These are phyloP conservation scores for Drosophila algonquin DNA, from an alignment of 2,888 invertebrate genomes.

Conservation along the genomic window DNA sequence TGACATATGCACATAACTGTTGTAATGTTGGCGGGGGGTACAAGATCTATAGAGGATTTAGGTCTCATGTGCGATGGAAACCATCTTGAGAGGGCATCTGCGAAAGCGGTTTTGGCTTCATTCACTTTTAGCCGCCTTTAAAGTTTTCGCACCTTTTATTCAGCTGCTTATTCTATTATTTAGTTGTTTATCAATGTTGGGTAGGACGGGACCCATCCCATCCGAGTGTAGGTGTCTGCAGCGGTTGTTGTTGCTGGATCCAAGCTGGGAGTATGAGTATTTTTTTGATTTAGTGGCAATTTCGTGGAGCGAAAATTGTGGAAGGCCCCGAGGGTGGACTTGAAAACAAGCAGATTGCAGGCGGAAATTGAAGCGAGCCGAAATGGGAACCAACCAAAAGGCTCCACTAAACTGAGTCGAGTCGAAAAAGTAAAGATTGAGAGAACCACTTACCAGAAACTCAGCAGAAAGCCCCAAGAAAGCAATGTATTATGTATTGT, in stretches of 20 bases:
- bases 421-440: neutral
- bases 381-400: slow-evolving; percentile 33
- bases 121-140: slow-evolving; percentile 46
- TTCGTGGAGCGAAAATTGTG: slow-evolving; percentile 67
- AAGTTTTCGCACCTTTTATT: slow-evolving; percentile 63
- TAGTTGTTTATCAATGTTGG: slow-evolving; percentile 72
- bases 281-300: slow-evolving; percentile 77
- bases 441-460: neutral
- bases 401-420: neutral
- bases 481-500: no score
- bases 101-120: neutral
- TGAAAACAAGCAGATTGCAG: slow-evolving; percentile 61
- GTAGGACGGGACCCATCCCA: slow-evolving; percentile 29
- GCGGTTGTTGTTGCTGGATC: slow-evolving; percentile 11
- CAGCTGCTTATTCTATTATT: slow-evolving; percentile 73
- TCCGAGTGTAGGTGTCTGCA: slow-evolving; percentile 62
- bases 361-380: slow-evolving; percentile 64
- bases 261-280: slow-evolving; percentile 10
- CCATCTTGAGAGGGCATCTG: neutral
- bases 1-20: no score
- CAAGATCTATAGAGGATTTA: no score
- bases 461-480: neutral
- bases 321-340: slow-evolving; percentile 55
- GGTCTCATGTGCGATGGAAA: no score
- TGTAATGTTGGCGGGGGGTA: no score